Percentiles rank a stretch among this genome's conserved stretches.
Evolutionary conservation across 2,888 invertebrate genomes (phyloP).

Genomic region (Eupithecia vulgata): DNA sequence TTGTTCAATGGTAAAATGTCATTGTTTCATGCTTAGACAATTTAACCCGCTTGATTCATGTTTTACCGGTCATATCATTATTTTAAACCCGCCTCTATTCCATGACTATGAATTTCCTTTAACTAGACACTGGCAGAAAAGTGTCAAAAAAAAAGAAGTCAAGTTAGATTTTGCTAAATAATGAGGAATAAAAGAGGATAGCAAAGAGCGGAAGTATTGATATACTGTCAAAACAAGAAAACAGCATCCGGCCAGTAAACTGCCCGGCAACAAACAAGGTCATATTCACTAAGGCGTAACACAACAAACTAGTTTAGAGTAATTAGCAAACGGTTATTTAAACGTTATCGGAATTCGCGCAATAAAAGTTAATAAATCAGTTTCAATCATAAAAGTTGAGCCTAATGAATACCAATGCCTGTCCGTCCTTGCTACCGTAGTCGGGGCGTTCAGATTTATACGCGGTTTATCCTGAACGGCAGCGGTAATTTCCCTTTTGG

Average conservation of each 20-base stretch:
- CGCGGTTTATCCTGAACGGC: too few species aligned
- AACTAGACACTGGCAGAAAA: too few species aligned
- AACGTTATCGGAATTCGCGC: neutral
- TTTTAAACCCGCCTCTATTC: too few species aligned
- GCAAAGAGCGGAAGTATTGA: slow-evolving; percentile 8
- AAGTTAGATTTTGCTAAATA: neutral
- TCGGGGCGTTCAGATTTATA: neutral
- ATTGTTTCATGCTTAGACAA: too few species aligned
- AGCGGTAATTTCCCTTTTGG: too few species aligned
- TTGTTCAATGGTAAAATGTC: too few species aligned
- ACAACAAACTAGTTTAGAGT: slow-evolving; percentile 35
- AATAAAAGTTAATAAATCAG: slow-evolving; percentile 6
- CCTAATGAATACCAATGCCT: neutral
- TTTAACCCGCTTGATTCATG: too few species aligned
- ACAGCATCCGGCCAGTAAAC: slow-evolving; percentile 32
- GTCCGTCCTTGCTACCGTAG: neutral
- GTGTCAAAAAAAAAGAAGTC: too few species aligned
- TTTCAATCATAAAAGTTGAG: neutral
- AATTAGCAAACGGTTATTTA: slow-evolving; percentile 19
- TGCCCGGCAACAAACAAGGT: slow-evolving; percentile 33
- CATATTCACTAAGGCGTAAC: slow-evolving; percentile 33
- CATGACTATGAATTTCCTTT: too few species aligned
- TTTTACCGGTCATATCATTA: too few species aligned
- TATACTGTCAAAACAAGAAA: slow-evolving; percentile 8
- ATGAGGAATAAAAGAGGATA: neutral